A percentile compares a stretch with the other conserved stretches of the same genome.
phyloP scores from a whole-genome alignment of 1,140 invertebrate species.

The Sinonovacula constricta region DNA sequence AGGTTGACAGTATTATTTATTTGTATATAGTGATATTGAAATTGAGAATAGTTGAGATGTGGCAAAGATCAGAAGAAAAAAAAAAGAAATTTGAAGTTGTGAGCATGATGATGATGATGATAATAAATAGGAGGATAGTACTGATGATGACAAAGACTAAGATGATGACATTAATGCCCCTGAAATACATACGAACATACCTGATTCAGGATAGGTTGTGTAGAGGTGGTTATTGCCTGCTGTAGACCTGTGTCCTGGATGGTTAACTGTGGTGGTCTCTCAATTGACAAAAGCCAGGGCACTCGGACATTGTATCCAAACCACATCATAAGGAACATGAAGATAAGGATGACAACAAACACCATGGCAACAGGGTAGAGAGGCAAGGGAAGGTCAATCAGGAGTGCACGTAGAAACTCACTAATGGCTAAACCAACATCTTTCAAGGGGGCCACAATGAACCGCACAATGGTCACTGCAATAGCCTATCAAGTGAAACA shows the following conservation, averaged over 20 bases:
- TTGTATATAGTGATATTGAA: too few species aligned
- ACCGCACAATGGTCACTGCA: conserved; percentile 64
- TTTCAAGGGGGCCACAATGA: conserved; percentile 63
- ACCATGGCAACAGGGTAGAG: conserved; percentile 61
- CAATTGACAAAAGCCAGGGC: conserved; percentile 66
- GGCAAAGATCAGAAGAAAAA: background rate
- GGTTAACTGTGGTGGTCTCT: conserved; percentile 45
- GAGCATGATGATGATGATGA: too few species aligned
- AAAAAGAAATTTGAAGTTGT: background rate
- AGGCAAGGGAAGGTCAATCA: conserved; percentile 65
- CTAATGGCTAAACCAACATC: conserved; percentile 64
- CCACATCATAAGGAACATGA: conserved; percentile 64
- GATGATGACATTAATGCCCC: too few species aligned
- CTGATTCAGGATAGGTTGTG: conserved; percentile 40
- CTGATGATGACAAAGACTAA: too few species aligned
- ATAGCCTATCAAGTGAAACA: conserved; percentile 62
- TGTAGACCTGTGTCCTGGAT: conserved; percentile 25
- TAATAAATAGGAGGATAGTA: too few species aligned
- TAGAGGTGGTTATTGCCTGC: conserved; percentile 49
- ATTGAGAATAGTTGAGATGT: too few species aligned
- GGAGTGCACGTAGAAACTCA: conserved; percentile 59
- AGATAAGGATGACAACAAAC: conserved; percentile 52
- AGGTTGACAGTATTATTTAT: too few species aligned
- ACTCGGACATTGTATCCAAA: conserved; percentile 65
- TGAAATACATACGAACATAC: too few species aligned